Percentiles rank a stretch among this genome's conserved stretches.
phyloP scores from a whole-genome alignment of 2,797 vertebrate genomes.

The Picus viridis region DNA sequence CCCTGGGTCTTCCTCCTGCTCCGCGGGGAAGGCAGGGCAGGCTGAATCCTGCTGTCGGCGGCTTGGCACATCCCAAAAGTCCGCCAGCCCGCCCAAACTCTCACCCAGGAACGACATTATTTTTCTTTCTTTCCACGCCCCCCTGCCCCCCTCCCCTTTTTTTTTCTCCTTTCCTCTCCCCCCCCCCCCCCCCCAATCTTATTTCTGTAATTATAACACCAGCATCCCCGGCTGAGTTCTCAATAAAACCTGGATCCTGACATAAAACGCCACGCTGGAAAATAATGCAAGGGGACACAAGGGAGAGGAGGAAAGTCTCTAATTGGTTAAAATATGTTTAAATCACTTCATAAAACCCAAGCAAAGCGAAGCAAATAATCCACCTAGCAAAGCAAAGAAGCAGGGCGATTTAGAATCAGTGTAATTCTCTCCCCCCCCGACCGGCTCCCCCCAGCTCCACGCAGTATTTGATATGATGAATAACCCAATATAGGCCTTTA shows the following conservation, averaged over 20 bases:
- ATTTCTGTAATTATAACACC: slow-evolving; percentile 52
- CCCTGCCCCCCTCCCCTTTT: rapidly evolving
- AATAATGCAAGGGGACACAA: slow-evolving; percentile 53
- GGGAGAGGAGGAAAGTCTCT: slow-evolving; percentile 61
- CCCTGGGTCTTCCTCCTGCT: not conserved
- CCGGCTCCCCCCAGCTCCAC: slow-evolving; percentile 51
- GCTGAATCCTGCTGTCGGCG: not conserved
- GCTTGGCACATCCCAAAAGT: not conserved
- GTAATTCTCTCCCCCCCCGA: slow-evolving; percentile 55
- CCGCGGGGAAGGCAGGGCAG: not conserved
- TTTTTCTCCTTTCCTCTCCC: too few relatives aligned
- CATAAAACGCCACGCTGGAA: slow-evolving; percentile 54
- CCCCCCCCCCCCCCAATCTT: too few relatives aligned
- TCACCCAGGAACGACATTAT: not conserved
- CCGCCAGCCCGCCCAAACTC: not conserved
- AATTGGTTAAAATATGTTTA: slow-evolving; percentile 69
- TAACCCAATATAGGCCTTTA: slow-evolving; percentile 77
- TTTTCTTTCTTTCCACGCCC: not conserved
- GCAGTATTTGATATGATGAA: slow-evolving; percentile 74
- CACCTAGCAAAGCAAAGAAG: slow-evolving; percentile 65
- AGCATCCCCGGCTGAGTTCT: slow-evolving; percentile 34
- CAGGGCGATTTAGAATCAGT: slow-evolving; percentile 61
- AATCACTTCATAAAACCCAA: slow-evolving; percentile 67
- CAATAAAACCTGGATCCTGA: slow-evolving; percentile 40
- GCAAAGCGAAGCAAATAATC: slow-evolving; percentile 60